Percentiles rank a stretch among this genome's conserved stretches.
These are phyloP conservation scores for Balanococcus diminutus DNA, from an alignment of 2,888 invertebrate genomes.

Conservation along the genomic window DNA sequence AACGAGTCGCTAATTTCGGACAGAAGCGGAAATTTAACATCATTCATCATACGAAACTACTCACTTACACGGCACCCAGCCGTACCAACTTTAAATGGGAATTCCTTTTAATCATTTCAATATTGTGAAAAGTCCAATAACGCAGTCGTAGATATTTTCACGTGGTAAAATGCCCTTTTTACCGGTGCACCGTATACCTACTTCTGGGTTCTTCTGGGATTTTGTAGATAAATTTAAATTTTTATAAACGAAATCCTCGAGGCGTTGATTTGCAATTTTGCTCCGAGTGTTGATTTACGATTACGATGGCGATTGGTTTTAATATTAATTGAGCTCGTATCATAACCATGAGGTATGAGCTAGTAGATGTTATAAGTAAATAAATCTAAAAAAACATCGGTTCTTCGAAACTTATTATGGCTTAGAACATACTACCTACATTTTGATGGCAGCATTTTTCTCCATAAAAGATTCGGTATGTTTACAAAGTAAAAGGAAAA, in stretches of 20 bases:
- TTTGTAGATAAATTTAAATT: background rate
- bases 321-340: background rate
- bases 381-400: background rate
- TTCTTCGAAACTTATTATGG: background rate
- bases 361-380: background rate
- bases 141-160: background rate
- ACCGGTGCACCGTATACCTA: background rate
- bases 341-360: too few species aligned
- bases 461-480: background rate
- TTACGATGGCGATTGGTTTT: background rate
- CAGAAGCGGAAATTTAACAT: constrained; percentile 19
- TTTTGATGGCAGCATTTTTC: background rate
- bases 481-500: constrained; percentile 6
- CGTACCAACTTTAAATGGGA: background rate
- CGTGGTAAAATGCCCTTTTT: background rate
- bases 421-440: background rate
- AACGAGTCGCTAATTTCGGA: constrained; percentile 29
- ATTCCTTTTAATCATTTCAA: background rate
- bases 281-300: background rate
- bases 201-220: too few species aligned
- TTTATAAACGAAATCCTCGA: background rate
- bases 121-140: background rate
- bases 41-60: background rate
- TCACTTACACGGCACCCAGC: background rate
- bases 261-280: background rate